Evolutionary conservation across 2,113 vertebrate species (phyloP).

Genomic region (Oreotrochilus melanogaster): DNA sequence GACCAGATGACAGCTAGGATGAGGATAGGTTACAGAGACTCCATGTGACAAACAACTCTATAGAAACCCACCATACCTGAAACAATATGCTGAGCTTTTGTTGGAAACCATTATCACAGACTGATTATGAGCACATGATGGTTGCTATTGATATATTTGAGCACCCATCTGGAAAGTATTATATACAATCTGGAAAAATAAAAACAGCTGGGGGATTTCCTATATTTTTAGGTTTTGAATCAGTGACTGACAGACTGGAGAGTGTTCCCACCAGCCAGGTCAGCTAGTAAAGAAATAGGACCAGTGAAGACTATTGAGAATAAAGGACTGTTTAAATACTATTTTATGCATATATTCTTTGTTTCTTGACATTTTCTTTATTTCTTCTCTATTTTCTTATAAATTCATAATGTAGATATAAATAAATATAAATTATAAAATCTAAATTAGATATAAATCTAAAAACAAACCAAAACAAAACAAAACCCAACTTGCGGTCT

Average conservation of each 20-base stretch:
- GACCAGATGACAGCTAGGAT: neutral
- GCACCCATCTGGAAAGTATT: neutral
- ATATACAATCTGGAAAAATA: neutral
- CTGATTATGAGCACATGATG: neutral
- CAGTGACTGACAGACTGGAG: neutral
- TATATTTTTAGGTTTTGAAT: neutral
- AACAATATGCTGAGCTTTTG: fast-evolving
- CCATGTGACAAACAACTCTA: neutral
- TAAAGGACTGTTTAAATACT: neutral
- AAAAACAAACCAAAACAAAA: too few species aligned
- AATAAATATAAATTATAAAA: neutral
- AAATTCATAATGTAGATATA: neutral
- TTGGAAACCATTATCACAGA: neutral
- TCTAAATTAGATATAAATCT: too few species aligned
- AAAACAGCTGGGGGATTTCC: neutral
- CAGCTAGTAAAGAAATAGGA: neutral
- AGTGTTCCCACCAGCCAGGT: neutral
- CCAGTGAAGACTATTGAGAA: neutral
- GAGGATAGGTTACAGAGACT: neutral
- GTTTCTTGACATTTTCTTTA: neutral
- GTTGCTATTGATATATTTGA: neutral
- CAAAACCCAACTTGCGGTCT: too few species aligned
- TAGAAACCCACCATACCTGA: neutral
- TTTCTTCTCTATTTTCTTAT: neutral
- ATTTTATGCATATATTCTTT: neutral